Evolutionary conservation across 64 coral and sea anemone species (phyloP).

Genomic region (Cladopsammia gracilis): DNA sequence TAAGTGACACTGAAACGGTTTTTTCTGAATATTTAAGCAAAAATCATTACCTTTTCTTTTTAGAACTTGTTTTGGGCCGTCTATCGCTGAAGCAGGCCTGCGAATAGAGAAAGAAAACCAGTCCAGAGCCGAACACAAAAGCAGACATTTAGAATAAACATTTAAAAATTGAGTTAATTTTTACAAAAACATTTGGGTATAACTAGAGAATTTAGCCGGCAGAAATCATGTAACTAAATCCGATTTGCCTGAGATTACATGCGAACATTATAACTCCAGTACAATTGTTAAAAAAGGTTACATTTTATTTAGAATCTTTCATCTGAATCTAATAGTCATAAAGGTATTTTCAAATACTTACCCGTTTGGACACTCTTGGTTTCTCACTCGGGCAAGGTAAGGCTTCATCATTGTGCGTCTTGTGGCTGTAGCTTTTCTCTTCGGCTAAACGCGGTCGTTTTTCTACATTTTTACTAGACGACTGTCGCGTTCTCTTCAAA

Average conservation of each 20-base stretch:
- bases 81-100: conserved; percentile 1
- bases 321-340: too few relatives aligned
- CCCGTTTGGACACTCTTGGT: background rate
- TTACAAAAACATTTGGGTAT: too few relatives aligned
- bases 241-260: too few relatives aligned
- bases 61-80: background rate
- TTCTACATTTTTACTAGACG: background rate
- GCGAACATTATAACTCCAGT: too few relatives aligned
- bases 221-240: too few relatives aligned
- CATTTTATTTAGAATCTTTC: too few relatives aligned
- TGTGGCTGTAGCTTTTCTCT: background rate
- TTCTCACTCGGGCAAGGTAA: background rate
- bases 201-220: too few relatives aligned
- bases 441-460: background rate
- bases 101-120: background rate
- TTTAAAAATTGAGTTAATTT: too few relatives aligned
- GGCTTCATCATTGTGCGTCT: background rate
- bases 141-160: background rate
- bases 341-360: background rate
- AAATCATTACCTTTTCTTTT: background rate
- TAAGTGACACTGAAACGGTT: too few relatives aligned
- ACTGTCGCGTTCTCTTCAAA: conserved; percentile 1
- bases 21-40: too few relatives aligned
- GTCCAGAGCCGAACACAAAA: background rate
- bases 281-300: too few relatives aligned